phyloP scores from a whole-genome alignment of 2,888 invertebrate species.

The Seira sanloemensis region DNA sequence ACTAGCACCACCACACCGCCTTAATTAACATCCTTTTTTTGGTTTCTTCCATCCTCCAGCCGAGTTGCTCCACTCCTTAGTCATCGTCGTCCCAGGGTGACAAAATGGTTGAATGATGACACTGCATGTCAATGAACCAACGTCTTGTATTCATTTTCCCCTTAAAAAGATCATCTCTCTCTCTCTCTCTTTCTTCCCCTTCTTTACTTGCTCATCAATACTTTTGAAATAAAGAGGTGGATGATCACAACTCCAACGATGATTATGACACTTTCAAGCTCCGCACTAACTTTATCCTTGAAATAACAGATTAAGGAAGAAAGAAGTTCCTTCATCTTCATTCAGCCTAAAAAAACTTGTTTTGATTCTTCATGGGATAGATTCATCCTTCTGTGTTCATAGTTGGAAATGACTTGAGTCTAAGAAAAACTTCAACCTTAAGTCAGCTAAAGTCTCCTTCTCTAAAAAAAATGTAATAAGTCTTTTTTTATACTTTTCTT shows the following conservation, averaged over 20 bases:
- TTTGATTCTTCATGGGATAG: constrained; percentile 2
- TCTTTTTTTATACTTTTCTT: not conserved
- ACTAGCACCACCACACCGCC: constrained; percentile 19
- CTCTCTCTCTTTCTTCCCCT: not conserved
- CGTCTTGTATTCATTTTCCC: not conserved
- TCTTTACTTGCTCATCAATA: constrained; percentile 15
- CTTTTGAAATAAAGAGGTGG: constrained; percentile 8
- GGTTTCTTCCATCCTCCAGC: constrained; percentile 5
- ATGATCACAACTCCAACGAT: constrained; percentile 1
- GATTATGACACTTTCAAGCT: constrained; percentile 7
- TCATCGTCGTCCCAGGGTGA: constrained; percentile 44
- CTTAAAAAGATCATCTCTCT: not conserved
- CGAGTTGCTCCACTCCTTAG: constrained; percentile 16
- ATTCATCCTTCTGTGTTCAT: not conserved
- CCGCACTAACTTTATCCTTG: not conserved
- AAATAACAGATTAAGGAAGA: not conserved
- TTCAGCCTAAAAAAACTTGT: not conserved
- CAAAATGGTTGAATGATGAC: constrained; percentile 64
- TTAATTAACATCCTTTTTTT: constrained; percentile 55
- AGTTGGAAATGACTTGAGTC: too few species aligned
- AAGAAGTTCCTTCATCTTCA: not conserved
- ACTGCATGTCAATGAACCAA: constrained; percentile 61
- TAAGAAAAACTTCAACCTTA: not conserved
- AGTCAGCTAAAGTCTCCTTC: not conserved
- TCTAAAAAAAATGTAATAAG: not conserved